A percentile compares a stretch with the other conserved stretches of the same genome.
phyloP scores from a whole-genome alignment of 2,888 invertebrate species.

The Amphipoea oculea region DNA sequence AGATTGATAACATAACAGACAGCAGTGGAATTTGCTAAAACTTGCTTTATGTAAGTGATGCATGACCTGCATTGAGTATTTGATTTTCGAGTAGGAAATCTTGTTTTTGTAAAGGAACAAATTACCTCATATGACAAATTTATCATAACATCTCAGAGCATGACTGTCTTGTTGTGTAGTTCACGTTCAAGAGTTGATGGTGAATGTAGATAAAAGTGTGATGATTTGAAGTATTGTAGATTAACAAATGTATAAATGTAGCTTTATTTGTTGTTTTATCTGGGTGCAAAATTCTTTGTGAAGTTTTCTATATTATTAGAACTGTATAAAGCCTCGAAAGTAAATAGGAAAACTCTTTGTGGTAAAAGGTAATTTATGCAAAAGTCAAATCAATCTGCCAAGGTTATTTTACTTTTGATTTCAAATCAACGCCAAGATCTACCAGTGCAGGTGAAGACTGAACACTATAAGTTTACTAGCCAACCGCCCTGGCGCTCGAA shows the following conservation, averaged over 20 bases:
- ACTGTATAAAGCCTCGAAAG: slow-evolving; percentile 12
- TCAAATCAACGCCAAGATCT: slow-evolving; percentile 61
- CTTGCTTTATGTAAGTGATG: slow-evolving; percentile 40
- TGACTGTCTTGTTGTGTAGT: slow-evolving; percentile 35
- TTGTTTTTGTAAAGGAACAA: slow-evolving; percentile 46
- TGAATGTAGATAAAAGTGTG: slow-evolving; percentile 34
- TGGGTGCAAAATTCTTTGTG: slow-evolving; percentile 35
- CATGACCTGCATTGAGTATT: slow-evolving; percentile 47
- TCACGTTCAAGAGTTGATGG: slow-evolving; percentile 24
- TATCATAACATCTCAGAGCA: slow-evolving; percentile 23
- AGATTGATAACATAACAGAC: slow-evolving; percentile 47
- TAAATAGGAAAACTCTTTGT: slow-evolving; percentile 52
- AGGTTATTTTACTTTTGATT: slow-evolving; percentile 52
- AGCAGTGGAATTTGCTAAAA: slow-evolving; percentile 42
- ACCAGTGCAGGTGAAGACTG: slow-evolving; percentile 56
- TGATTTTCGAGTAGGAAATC: slow-evolving; percentile 33
- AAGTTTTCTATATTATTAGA: slow-evolving; percentile 13
- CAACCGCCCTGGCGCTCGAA: background rate
- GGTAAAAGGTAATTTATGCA: slow-evolving; percentile 66
- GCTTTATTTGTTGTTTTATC: slow-evolving; percentile 38
- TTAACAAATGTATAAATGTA: slow-evolving; percentile 43
- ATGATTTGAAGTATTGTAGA: slow-evolving; percentile 57
- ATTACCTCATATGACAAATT: slow-evolving; percentile 63
- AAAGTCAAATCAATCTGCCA: slow-evolving; percentile 44
- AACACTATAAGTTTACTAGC: slow-evolving; percentile 50